Base-by-base conservation (phyloP, 2,797 vertebrate genomes). In the Sternotherus odoratus region DNA sequence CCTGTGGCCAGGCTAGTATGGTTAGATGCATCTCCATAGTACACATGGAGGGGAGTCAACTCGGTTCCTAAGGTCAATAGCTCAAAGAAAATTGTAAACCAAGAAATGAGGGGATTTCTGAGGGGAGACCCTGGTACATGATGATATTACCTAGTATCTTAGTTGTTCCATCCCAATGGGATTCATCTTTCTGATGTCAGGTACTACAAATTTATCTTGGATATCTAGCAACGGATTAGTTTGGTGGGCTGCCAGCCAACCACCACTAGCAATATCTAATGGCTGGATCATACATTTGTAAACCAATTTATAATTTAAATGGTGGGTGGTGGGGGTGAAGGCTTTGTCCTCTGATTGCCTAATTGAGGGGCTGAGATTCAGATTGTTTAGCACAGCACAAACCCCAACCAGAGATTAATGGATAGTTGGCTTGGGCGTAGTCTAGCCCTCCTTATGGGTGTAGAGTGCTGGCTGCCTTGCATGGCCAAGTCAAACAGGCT, bases 201-300 rank as follows among this genome's bases (percentile, higher is more conserved):
- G 51, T 72, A 81, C 89, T 89, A 82, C 8, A 77, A 43, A 79
- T 51, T 89, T 79, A 36, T 57, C 19, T 85, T 66, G 48, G 85
- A 91, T 93, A 78, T 19, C 60, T 50, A 75, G 30, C 39, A 94
- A 87, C 60, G 91, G 78, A 75, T 82, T 89, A 50, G 66, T 74
- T 80, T 87, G 88, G 72, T 53, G 84, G 90, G 86, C 79, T 82
- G 51, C 85, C 82, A 96, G 87, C 83, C 90, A 96, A 89, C 54
- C 77, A 86, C 83, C 39, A 66, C 85, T 92, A 91, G 92, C 79
- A 92, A 80, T 33, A 63, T 93, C 75, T 96, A 92, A 94, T 86
- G 69, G 80, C 48, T 95, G 69, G 49, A 92, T 90, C 92, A 95
- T 21, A 97, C 93, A 94, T 75, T n/a, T 93, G 50, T 75, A 89